Percentiles rank a stretch among this genome's conserved stretches.
phyloP scores from a whole-genome alignment of 2,797 vertebrate genomes.

The Pterois miles region DNA sequence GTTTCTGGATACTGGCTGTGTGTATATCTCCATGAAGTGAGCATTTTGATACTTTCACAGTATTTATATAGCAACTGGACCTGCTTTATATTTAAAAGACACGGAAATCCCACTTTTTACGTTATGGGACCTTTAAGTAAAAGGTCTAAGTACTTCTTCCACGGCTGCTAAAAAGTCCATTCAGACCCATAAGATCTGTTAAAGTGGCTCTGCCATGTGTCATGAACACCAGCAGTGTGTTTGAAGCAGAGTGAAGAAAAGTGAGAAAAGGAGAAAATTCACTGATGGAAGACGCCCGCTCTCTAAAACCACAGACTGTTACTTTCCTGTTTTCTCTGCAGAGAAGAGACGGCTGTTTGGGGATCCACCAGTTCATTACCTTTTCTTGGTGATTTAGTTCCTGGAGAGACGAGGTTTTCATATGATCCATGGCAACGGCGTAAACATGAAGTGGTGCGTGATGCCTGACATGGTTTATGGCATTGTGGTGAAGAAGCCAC shows the following conservation, averaged over 20 bases:
- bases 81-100: too few relatives aligned
- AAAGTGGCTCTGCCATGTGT: background rate
- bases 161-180: too few relatives aligned
- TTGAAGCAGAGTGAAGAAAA: background rate
- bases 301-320: background rate
- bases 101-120: too few relatives aligned
- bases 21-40: too few relatives aligned
- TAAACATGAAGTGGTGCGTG: background rate
- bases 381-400: background rate
- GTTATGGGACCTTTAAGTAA: too few relatives aligned
- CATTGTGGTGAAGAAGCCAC: background rate
- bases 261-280: background rate
- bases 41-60: too few relatives aligned
- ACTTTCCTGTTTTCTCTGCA: conserved; percentile 4
- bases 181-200: too few relatives aligned
- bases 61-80: too few relatives aligned
- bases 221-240: background rate
- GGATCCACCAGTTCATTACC: background rate
- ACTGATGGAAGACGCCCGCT: background rate
- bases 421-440: background rate
- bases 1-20: too few relatives aligned
- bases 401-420: background rate
- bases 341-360: background rate
- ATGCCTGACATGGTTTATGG: background rate
- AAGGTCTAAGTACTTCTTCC: too few relatives aligned